phyloP scores from a whole-genome alignment of 1,140 invertebrate species.

The Gryllus bimaculatus region DNA sequence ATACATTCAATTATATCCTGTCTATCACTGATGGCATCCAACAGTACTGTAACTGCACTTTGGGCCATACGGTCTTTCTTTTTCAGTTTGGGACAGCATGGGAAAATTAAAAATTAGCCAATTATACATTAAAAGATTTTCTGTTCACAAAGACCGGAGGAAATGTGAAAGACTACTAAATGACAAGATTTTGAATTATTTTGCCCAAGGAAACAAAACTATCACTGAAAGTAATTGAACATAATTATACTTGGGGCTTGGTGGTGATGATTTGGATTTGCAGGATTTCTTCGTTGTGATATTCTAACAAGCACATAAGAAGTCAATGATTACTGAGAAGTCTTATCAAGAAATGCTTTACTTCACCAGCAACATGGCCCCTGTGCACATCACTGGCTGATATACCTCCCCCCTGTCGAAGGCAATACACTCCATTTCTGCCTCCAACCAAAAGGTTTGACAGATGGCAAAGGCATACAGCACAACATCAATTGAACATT shows the following conservation, averaged over 20 bases:
- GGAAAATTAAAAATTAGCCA: not conserved
- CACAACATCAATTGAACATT: not conserved
- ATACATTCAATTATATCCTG: not conserved
- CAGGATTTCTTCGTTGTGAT: conserved; percentile 16
- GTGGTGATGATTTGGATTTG: conserved; percentile 22
- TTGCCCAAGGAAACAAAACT: not conserved
- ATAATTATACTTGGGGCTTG: not conserved
- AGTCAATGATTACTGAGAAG: not conserved
- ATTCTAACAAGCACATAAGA: not conserved
- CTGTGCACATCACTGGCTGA: not conserved
- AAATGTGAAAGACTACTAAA: not conserved
- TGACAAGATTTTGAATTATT: not conserved
- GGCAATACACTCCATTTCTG: not conserved
- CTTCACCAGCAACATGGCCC: not conserved
- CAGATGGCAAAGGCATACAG: not conserved
- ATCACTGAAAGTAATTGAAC: not conserved
- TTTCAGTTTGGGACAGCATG: not conserved
- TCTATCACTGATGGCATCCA: not conserved
- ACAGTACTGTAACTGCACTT: not conserved
- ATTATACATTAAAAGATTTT: too few species aligned
- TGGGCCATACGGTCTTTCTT: not conserved
- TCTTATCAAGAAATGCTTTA: not conserved
- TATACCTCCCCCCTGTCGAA: not conserved
- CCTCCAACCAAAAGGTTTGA: not conserved
- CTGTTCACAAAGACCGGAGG: too few species aligned